These are phyloP conservation scores for Drosophila lacteicornis DNA, from an alignment of 1,140 invertebrate genomes.

Conservation along the genomic window DNA sequence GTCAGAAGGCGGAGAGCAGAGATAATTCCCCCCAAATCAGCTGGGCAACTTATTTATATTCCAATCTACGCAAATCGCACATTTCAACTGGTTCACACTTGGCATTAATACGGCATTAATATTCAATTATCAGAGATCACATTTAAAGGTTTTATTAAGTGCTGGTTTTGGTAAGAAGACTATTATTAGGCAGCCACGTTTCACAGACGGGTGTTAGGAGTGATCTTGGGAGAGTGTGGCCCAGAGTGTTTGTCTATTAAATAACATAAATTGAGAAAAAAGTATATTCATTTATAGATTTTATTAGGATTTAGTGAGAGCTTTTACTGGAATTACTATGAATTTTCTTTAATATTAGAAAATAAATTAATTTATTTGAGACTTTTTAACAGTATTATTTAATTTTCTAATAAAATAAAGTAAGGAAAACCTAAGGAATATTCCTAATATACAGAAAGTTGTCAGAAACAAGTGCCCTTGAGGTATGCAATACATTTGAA, in stretches of 20 bases:
- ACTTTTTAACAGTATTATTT: neutral
- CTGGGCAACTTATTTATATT: constrained; percentile 19
- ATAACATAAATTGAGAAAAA: constrained; percentile 4
- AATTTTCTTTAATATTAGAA: neutral
- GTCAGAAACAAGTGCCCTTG: neutral
- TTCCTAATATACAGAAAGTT: too few relatives aligned
- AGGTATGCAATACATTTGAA: constrained; percentile 14
- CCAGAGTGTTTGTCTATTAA: neutral
- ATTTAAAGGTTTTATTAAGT: constrained; percentile 1
- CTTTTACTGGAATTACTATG: neutral
- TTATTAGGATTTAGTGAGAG: too few relatives aligned
- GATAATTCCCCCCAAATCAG: constrained; percentile 1
- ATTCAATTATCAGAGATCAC: neutral
- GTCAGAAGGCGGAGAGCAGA: constrained; percentile 1
- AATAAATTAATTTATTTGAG: neutral
- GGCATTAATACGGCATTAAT: neutral
- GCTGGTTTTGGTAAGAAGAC: constrained; percentile 24
- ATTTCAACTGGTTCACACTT: constrained; percentile 40
- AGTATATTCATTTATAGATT: too few relatives aligned
- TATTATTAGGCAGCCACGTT: constrained; percentile 48
- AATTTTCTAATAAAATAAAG: neutral
- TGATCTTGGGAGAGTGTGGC: constrained; percentile 13
- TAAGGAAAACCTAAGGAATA: neutral
- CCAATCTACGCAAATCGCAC: constrained; percentile 46
- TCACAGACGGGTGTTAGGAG: constrained; percentile 54